These are phyloP conservation scores for Halichondria panicea DNA, from an alignment of 37 sponge, comb jelly and placozoan genomes.

Conservation along the genomic window DNA sequence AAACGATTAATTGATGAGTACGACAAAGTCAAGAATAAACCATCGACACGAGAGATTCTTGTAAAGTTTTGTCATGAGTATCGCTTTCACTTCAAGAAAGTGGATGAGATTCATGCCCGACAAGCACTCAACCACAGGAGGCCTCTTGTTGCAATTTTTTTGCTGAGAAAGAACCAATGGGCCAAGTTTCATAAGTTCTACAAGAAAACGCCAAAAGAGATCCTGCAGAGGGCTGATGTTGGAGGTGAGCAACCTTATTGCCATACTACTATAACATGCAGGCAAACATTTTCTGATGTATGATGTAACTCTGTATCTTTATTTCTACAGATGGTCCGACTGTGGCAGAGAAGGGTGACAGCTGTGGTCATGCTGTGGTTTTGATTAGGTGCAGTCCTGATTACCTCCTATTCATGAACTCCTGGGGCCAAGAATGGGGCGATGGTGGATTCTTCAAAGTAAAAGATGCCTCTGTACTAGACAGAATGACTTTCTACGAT, in stretches of 20 bases:
- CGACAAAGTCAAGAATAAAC: conserved; percentile 17
- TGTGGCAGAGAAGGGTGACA: background rate
- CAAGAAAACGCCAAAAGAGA: conserved; percentile 15
- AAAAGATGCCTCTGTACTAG: conserved; percentile 24
- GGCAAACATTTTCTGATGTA: background rate
- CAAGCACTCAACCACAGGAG: conserved; percentile 42
- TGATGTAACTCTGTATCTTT: background rate
- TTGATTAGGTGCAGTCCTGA: conserved; percentile 29
- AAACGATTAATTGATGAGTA: conserved; percentile 29
- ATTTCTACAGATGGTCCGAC: background rate
- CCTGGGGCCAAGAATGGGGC: conserved; percentile 32
- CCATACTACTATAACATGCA: too few relatives aligned
- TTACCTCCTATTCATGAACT: conserved; percentile 35
- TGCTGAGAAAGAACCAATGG: conserved; percentile 7
- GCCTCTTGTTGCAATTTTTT: conserved; percentile 40
- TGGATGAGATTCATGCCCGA: conserved; percentile 39
- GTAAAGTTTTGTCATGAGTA: conserved; percentile 41
- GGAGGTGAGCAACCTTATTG: conserved; percentile 11
- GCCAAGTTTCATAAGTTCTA: conserved; percentile 22
- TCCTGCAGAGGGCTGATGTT: conserved; percentile 2
- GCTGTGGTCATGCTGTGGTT: conserved; percentile 45
- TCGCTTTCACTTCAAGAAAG: conserved; percentile 40
- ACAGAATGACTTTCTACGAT: conserved; percentile 26
- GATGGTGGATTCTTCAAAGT: conserved; percentile 47
- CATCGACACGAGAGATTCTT: conserved; percentile 36